Conservation (phyloP, 2,888 invertebrate genomes). For the Chesias legatella region DNA sequence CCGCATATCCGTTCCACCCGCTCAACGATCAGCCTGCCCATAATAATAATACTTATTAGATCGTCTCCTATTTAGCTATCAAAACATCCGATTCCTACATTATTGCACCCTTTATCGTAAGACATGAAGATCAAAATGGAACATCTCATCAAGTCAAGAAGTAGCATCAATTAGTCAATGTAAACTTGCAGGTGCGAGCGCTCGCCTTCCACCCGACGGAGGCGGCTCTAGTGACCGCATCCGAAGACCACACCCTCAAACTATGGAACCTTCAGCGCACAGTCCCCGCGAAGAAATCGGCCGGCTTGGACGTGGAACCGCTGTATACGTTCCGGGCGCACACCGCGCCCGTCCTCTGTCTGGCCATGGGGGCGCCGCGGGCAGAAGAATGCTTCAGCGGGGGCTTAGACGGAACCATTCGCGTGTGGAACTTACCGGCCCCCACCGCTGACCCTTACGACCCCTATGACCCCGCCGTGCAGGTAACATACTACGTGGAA, state of each 20-base stretch:
- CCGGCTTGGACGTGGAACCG: slow-evolving; percentile 98
- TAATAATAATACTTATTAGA: too few relatives aligned
- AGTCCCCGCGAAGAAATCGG: slow-evolving; percentile 97
- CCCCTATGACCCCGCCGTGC: slow-evolving; percentile 95
- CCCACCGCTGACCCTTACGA: slow-evolving; percentile 98
- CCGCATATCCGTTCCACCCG: too few relatives aligned
- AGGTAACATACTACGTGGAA: slow-evolving; percentile 60
- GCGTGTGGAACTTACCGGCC: slow-evolving; percentile 98
- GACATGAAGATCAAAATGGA: too few relatives aligned
- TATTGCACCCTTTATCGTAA: too few relatives aligned
- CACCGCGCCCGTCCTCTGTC: slow-evolving; percentile 94
- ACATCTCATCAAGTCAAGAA: too few relatives aligned
- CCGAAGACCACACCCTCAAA: slow-evolving; percentile 99
- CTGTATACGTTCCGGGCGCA: slow-evolving; percentile 99
- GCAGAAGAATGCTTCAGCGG: slow-evolving; percentile 98
- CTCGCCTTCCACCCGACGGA: slow-evolving; percentile 97
- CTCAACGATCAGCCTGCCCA: too few relatives aligned
- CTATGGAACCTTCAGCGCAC: slow-evolving; percentile 99
- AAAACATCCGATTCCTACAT: too few relatives aligned
- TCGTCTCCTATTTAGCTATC: too few relatives aligned
- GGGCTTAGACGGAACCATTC: slow-evolving; percentile 95
- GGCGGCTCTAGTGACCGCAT: slow-evolving; percentile 97
- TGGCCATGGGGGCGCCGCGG: slow-evolving; percentile 95
- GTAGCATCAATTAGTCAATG: too few relatives aligned
- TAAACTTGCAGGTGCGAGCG: slow-evolving; percentile 83